Base-by-base conservation (phyloP, 2,797 vertebrate species). In the Rhabdomys pumilio region DNA sequence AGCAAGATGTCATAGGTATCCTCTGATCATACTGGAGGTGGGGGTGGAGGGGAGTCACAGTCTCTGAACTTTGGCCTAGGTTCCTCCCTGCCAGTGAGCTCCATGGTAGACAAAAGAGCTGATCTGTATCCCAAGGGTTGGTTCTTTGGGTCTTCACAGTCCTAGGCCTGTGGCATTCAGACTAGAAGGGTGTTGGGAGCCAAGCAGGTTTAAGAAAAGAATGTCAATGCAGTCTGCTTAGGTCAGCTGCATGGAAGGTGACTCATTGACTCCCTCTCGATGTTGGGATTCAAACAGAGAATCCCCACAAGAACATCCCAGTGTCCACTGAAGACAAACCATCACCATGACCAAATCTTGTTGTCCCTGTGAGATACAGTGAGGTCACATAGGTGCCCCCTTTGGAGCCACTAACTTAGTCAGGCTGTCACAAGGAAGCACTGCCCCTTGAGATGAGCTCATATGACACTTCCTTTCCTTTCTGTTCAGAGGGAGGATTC, bases 281-380 rank as follows among this genome's bases (percentile, higher is more conserved):
- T 0, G 1, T 17, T 17, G 38, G 19, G 31, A n/a, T 38, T 79
- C 31, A 3, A n/a, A 38, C 4, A 6, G 24, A 53, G 31, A 59
- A 0, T 31, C 31, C 26, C 76, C 59, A 24, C 34, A 8, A 13
- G 24, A 72, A 31, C 3, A 7, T 2, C 44, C 6, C 1, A 0
- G 6, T 31, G 59, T 34, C 50, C 50, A 1, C 50, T 7, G 10
- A 41, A 41, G 41, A 44, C 24, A 31, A 9, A 11, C 41, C 1
- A 0, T 11, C 1, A 4, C 15, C 2, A 12, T 0, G 0, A 20
- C 3, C 67, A 24, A 4, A 7, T 26, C 47, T 38, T 31, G 55
- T 55, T 29, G 9, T n/a, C 24, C 8, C 41, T 3, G 57, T 26
- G 8, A 72, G 44, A 67, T 1, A 4, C 17, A 73, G 63, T 1